Evolutionary conservation across 2,113 vertebrate species (phyloP), one percentile per base, ranked within the genome.

Genomic region (Ochotona curzoniae): DNA sequence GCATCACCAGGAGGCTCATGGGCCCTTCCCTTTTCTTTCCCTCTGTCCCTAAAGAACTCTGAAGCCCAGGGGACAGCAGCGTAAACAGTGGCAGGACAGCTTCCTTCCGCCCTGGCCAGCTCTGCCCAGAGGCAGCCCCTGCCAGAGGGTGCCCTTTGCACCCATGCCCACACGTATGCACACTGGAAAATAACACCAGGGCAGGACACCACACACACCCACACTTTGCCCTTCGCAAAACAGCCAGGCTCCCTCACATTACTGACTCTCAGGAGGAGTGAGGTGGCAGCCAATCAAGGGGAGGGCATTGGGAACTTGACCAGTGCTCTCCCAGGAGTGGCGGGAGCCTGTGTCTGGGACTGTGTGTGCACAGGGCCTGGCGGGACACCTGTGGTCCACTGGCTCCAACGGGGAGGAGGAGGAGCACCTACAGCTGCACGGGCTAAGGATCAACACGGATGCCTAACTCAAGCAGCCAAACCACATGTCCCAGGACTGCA

Each of bases 391-490:
- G 73, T 30, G 47, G 32, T 5, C 51, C 11, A 20, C 32, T 0
- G 47, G 91, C 47, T 17, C 23, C 38, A 1, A 3, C 15, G 85
- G 7, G 73, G 18, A 21, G 12, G 13, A 26, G 0, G 1, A 51
- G 54, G 54, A 47, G 0, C 54, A n/a, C 12, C 60, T 14, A 30
- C 15, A 30, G 87, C 35, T 11, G 0, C 28, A 4, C 0, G 38
- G 35, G n/a, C 12, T 0, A 4, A 14, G 4, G 3, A 21, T 15
- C 38, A 17, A 61, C 66, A 73, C 17, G 0, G 6, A 18, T 0
- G 15, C 18, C 9, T 51, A 30, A 8, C 4, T 30, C 63, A 71
- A 61, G 44, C 3, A 35, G 80, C 1, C 0, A 49, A 70, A 15
- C 15, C 54, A 57, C 54, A 44, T 23, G 38, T 26, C 63, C 28